Percentiles rank a stretch among this genome's conserved stretches.
These are phyloP conservation scores for Channa striata DNA, from an alignment of 2,797 vertebrate genomes.

Conservation along the genomic window DNA sequence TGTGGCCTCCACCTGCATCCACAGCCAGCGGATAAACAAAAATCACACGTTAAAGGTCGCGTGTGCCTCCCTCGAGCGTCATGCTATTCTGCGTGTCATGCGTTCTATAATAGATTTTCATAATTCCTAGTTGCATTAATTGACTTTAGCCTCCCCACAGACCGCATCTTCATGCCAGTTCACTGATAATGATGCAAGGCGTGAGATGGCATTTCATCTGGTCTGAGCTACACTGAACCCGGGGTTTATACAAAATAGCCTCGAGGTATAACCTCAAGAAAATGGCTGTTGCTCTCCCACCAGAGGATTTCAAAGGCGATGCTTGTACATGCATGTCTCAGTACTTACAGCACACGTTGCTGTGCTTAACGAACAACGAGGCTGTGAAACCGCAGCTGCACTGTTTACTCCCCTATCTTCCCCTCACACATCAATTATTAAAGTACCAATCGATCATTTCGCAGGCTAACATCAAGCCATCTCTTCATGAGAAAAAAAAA, in stretches of 20 bases:
- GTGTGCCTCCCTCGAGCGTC: background rate
- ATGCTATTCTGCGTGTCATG: background rate
- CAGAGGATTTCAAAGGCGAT: slow-evolving; percentile 74
- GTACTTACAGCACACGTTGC: slow-evolving; percentile 75
- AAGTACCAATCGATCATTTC: slow-evolving; percentile 85
- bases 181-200: slow-evolving; percentile 55
- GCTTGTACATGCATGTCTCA: slow-evolving; percentile 67
- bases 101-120: background rate
- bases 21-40: background rate
- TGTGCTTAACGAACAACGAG: slow-evolving; percentile 81
- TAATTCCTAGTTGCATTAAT: slow-evolving; percentile 24
- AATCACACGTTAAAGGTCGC: background rate
- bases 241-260: slow-evolving; percentile 71
- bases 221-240: slow-evolving; percentile 46
- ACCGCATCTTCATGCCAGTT: slow-evolving; percentile 6
- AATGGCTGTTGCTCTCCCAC: slow-evolving; percentile 76
- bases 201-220: slow-evolving; percentile 65
- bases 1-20: background rate
- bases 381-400: slow-evolving; percentile 79
- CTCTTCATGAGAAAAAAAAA: slow-evolving; percentile 70
- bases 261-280: slow-evolving; percentile 72
- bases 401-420: slow-evolving; percentile 79
- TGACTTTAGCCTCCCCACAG: background rate
- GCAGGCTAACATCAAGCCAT: slow-evolving; percentile 80
- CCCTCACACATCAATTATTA: slow-evolving; percentile 87